These are phyloP conservation scores for Sylvicola fuscatus DNA, from an alignment of 2,888 invertebrate species.

Conservation along the genomic window DNA sequence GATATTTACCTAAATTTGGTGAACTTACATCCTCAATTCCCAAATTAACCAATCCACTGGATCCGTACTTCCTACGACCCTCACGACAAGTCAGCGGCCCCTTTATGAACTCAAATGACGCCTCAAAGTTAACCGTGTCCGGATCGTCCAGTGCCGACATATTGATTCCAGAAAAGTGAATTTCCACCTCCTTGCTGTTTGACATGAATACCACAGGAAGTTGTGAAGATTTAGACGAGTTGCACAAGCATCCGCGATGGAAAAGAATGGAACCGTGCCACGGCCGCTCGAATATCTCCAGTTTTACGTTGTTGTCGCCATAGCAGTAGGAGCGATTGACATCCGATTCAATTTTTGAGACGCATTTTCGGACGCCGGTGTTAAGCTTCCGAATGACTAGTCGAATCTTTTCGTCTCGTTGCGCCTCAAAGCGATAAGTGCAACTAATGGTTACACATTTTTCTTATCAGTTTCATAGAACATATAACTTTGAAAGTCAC, in stretches of 20 bases:
- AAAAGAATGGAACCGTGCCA: constrained; percentile 50
- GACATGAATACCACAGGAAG: constrained; percentile 59
- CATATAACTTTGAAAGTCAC: constrained; percentile 2
- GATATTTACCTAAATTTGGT: not conserved
- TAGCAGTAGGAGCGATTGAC: constrained; percentile 49
- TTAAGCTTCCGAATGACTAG: constrained; percentile 52
- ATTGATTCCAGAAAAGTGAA: constrained; percentile 59
- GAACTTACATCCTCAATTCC: constrained; percentile 23
- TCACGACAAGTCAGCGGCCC: constrained; percentile 46
- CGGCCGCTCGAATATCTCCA: constrained; percentile 55
- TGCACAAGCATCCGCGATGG: constrained; percentile 62
- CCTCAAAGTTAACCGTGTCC: constrained; percentile 65
- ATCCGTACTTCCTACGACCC: constrained; percentile 46
- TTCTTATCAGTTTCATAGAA: constrained; percentile 10
- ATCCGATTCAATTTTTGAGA: constrained; percentile 30
- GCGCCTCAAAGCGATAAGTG: constrained; percentile 71
- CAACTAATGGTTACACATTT: too few species aligned
- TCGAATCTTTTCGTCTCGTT: constrained; percentile 58
- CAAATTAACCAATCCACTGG: constrained; percentile 57
- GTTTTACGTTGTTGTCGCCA: constrained; percentile 44
- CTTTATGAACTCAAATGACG: constrained; percentile 60
- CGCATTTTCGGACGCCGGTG: constrained; percentile 32
- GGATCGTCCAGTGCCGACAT: constrained; percentile 79
- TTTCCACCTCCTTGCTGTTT: constrained; percentile 51
- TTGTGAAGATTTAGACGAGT: constrained; percentile 25